These are phyloP conservation scores for Platynereis dumerilii DNA, from an alignment of 2,888 invertebrate species.

Conservation along the genomic window DNA sequence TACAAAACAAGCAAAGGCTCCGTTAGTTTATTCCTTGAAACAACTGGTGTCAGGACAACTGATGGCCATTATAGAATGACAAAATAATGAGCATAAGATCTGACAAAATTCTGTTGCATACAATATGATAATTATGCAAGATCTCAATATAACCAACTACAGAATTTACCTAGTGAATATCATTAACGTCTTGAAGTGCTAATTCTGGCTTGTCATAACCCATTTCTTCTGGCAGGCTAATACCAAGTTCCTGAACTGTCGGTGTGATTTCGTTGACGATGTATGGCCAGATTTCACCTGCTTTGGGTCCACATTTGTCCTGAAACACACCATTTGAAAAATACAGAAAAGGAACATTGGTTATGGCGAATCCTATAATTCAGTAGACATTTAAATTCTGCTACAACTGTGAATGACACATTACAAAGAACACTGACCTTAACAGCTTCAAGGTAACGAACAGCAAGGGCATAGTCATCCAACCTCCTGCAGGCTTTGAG, in stretches of 20 bases:
- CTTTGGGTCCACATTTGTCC: constrained; percentile 81
- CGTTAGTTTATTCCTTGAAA: too few species aligned
- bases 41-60: too few species aligned
- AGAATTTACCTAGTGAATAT: constrained; percentile 41
- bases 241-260: constrained; percentile 89
- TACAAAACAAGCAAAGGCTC: too few species aligned
- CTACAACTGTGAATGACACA: too few species aligned
- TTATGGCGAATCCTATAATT: too few species aligned
- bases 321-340: constrained; percentile 33
- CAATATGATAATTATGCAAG: too few species aligned
- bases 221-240: constrained; percentile 91
- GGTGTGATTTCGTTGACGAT: constrained; percentile 81
- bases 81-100: too few species aligned
- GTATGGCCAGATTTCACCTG: constrained; percentile 69
- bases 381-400: too few species aligned
- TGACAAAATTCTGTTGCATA: too few species aligned
- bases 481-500: constrained; percentile 89
- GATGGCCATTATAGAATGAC: too few species aligned
- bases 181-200: constrained; percentile 69
- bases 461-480: constrained; percentile 91
- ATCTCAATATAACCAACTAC: too few species aligned
- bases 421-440: constrained; percentile 69
- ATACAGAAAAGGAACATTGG: too few species aligned
- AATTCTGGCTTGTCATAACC: constrained; percentile 97
- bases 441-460: constrained; percentile 90